These are phyloP conservation scores for Miniopterus natalensis DNA, from an alignment of 2,113 vertebrate species.

Conservation along the genomic window DNA sequence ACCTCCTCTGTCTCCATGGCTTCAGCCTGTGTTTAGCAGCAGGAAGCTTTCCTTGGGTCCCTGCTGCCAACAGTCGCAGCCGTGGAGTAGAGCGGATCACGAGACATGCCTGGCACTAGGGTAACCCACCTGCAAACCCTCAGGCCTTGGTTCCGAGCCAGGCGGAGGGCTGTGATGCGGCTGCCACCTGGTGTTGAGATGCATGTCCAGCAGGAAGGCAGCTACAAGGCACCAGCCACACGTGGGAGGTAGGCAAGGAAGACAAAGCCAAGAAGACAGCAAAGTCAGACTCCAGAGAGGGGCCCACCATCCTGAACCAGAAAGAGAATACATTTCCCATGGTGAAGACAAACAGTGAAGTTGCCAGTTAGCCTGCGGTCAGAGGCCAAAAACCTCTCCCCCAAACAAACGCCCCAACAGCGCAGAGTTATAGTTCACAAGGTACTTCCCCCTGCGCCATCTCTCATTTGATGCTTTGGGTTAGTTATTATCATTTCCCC, in stretches of 20 bases:
- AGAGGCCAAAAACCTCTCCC: neutral
- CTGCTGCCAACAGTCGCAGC: neutral
- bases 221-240: neutral
- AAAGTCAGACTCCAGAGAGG: neutral
- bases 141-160: neutral
- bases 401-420: neutral
- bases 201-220: neutral
- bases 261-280: neutral
- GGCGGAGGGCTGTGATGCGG: neutral
- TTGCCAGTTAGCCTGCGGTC: accelerated
- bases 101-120: neutral
- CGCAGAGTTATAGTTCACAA: neutral
- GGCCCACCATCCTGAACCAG: neutral
- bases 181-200: constrained; percentile 58
- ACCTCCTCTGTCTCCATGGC: neutral
- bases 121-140: neutral
- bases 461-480: neutral
- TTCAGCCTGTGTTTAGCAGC: neutral
- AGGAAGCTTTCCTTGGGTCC: neutral
- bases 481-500: neutral
- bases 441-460: neutral
- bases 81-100: neutral
- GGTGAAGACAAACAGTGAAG: neutral
- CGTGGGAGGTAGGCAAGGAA: neutral
- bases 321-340: neutral